Base-by-base conservation (phyloP, 2,113 vertebrate species). In the Tachuris rubrigastra region DNA sequence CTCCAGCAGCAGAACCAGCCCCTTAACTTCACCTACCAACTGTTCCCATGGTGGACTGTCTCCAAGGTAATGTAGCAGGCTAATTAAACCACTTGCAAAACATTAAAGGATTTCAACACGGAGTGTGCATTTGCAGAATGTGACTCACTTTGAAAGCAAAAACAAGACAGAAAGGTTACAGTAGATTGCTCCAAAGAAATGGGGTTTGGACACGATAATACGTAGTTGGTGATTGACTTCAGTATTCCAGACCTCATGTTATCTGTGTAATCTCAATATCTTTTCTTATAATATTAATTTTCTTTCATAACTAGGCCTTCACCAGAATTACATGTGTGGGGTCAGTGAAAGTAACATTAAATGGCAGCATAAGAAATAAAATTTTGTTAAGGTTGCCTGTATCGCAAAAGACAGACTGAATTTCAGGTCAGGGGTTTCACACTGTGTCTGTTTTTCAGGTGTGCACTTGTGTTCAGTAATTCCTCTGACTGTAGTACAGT, bases 1-100 rank as follows among this genome's bases (percentile, higher is more conserved):
- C 96, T 97, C 99, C 82, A 98, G 98, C 97, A 99, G 99, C 97
- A 98, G 99, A 95, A 99, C 99, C 84, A 99, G 99, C 94, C 99
- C 99, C 52, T 98, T 99, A 89, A 99, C 99, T 83, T 99, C 99
- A 52, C 99, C 99, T 12, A 99, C 99, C 79, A 99, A 99, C 97
- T 99, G 99, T 90, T 99, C 99, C 94, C 99, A 99, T 20, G 99
- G 99, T n/a, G 99, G 99, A 63, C 98, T 99, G n/a, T 99, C 99
- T 85, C 99, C 99, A 86, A 99, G 99, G 99, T 99, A 99, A 97
- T 68, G 91, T 62, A 55, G 71, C 73, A 76, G 77, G 30, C 73
- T 96, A 82, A 95, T 95, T 96, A 94, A 96, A 95, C 33, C 63
- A 76, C 77, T 97, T 85, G 79, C 63, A 97, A 93, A 82, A 82